Evolutionary conservation across 2,888 invertebrate genomes (phyloP).

Genomic region (Aleiodes leptofemur): DNA sequence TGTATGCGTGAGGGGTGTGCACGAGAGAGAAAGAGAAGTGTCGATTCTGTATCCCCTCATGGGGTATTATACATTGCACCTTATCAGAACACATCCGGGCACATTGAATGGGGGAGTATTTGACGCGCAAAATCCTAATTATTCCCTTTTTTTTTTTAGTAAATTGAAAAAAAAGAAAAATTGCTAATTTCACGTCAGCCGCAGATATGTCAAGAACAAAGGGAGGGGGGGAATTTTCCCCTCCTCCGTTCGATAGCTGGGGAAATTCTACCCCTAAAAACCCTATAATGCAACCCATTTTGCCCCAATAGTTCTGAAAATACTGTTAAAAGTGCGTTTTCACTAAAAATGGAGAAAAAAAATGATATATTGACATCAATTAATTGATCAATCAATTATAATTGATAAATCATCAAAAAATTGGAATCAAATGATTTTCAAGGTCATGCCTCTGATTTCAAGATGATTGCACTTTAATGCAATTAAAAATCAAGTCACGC

Average conservation of each 20-base stretch:
- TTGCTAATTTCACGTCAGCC: conserved; percentile 20
- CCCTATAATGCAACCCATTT: too few relatives aligned
- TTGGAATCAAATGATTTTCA: too few relatives aligned
- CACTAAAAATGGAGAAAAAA: too few relatives aligned
- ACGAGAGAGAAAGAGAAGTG: conserved; percentile 61
- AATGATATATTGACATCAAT: too few relatives aligned
- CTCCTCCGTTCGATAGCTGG: neutral
- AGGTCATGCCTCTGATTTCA: too few relatives aligned
- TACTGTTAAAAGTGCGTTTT: too few relatives aligned
- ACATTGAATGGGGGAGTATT: conserved; percentile 36
- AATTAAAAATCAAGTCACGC: conserved; percentile 33
- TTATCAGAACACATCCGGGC: conserved; percentile 51
- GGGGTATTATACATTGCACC: conserved; percentile 50
- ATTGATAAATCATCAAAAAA: too few relatives aligned
- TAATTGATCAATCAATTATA: too few relatives aligned
- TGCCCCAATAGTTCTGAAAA: too few relatives aligned
- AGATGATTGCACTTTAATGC: too few relatives aligned
- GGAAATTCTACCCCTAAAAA: too few relatives aligned
- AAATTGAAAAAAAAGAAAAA: neutral
- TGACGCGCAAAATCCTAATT: conserved; percentile 46
- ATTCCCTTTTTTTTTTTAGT: neutral
- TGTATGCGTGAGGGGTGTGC: conserved; percentile 16
- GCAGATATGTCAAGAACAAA: conserved; percentile 13
- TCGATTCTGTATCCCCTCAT: conserved; percentile 65
- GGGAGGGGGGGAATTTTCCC: conserved; percentile 5